Evolutionary conservation across 2,888 invertebrate genomes (phyloP).

Genomic region (Phragmatobia fuliginosa): DNA sequence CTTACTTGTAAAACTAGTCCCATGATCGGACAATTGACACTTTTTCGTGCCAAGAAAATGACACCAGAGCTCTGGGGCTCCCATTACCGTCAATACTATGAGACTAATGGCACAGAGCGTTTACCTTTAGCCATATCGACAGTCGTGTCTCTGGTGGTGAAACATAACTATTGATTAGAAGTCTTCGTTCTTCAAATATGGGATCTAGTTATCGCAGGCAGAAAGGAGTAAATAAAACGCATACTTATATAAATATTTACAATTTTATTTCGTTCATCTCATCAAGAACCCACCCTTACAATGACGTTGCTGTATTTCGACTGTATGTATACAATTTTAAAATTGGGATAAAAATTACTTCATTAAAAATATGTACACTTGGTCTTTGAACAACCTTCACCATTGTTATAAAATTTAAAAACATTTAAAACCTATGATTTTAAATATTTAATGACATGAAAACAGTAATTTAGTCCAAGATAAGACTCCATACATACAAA

Average conservation of each 20-base stretch:
- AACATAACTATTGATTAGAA: too few relatives aligned
- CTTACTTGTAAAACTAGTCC: too few relatives aligned
- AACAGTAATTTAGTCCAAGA: too few relatives aligned
- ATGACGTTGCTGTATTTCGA: conserved; percentile 51
- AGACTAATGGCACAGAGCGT: too few relatives aligned
- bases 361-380: conserved; percentile 8
- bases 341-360: conserved; percentile 9
- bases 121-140: too few relatives aligned
- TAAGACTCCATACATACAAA: not conserved
- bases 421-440: not conserved
- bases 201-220: not conserved
- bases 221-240: conserved; percentile 58
- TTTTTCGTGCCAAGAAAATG: too few relatives aligned
- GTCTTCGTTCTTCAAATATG: too few relatives aligned
- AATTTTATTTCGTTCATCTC: conserved; percentile 69
- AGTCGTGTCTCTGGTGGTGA: too few relatives aligned
- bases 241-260: conserved; percentile 78
- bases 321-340: conserved; percentile 28
- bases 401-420: not conserved
- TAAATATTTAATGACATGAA: too few relatives aligned
- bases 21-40: too few relatives aligned
- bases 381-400: not conserved
- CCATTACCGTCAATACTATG: too few relatives aligned
- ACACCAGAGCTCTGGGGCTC: too few relatives aligned
- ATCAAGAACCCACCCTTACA: conserved; percentile 45